Evolutionary conservation across 2,888 invertebrate species (phyloP).

Genomic region (Nomada hirtipes): DNA sequence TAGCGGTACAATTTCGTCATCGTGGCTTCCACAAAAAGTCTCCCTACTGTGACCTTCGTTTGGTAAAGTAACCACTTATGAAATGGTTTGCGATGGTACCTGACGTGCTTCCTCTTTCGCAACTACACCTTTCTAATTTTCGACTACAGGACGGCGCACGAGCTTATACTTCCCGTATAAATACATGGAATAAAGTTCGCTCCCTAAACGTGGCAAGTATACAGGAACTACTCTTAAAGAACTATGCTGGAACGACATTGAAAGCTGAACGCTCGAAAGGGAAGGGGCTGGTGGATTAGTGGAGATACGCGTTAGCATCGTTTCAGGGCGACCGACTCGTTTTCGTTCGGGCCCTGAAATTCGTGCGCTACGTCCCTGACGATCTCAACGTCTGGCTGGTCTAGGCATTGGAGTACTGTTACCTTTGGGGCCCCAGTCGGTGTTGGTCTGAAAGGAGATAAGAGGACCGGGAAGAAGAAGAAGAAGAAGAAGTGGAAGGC

Average conservation of each 20-base stretch:
- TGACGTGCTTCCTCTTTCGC: background rate
- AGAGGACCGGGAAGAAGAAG: conserved; percentile 29
- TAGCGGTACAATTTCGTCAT: conserved; percentile 26
- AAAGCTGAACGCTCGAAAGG: background rate
- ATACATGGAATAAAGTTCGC: background rate
- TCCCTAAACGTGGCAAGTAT: too few species aligned
- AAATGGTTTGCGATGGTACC: background rate
- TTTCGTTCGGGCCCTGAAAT: conserved; percentile 65
- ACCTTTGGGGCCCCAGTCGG: conserved; percentile 59
- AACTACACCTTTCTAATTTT: background rate
- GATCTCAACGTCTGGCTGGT: conserved; percentile 72
- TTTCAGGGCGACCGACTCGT: conserved; percentile 26
- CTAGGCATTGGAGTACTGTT: conserved; percentile 72
- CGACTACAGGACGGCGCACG: background rate
- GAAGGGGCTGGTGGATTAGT: background rate
- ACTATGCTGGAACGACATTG: background rate
- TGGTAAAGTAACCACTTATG: background rate
- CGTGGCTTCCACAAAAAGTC: conserved; percentile 3
- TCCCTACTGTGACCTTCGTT: conserved; percentile 18
- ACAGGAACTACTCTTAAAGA: too few species aligned
- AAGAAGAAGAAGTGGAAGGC: conserved; percentile 5
- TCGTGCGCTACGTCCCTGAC: conserved; percentile 70
- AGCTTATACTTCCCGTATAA: background rate
- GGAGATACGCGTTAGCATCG: conserved; percentile 3
- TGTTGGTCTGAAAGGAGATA: conserved; percentile 45